Evolutionary conservation across 1,140 invertebrate genomes (phyloP).

Genomic region (Linepithema humile): DNA sequence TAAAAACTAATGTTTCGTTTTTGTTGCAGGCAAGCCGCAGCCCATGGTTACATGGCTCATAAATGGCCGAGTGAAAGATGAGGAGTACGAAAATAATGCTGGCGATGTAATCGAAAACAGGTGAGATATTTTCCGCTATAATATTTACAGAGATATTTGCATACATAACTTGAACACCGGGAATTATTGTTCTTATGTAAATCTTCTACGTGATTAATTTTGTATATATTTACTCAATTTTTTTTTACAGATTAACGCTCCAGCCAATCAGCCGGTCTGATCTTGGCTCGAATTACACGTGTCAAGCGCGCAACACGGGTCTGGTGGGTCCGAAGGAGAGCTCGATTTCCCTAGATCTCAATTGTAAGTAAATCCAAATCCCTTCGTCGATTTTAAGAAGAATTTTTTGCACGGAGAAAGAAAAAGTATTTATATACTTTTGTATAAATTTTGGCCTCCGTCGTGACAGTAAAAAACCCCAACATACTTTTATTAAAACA

Average conservation of each 20-base stretch:
- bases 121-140: slow-evolving; percentile 55
- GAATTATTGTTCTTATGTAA: background rate
- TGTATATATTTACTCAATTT: background rate
- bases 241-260: slow-evolving; percentile 86
- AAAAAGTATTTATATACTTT: background rate
- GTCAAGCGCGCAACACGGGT: slow-evolving; percentile 92
- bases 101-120: slow-evolving; percentile 94
- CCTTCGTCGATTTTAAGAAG: background rate
- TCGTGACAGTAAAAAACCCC: background rate
- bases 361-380: slow-evolving; percentile 88
- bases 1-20: slow-evolving; percentile 39
- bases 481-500: slow-evolving; percentile 42
- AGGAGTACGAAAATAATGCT: slow-evolving; percentile 91
- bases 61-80: slow-evolving; percentile 91
- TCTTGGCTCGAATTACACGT: slow-evolving; percentile 92
- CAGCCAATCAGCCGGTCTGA: slow-evolving; percentile 90
- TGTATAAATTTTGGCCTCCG: background rate
- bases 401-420: background rate
- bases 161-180: background rate
- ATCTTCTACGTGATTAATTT: background rate
- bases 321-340: slow-evolving; percentile 91
- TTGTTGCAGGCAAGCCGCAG: slow-evolving; percentile 84
- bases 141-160: background rate
- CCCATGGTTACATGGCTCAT: slow-evolving; percentile 87
- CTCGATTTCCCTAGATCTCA: slow-evolving; percentile 91